Base-by-base conservation (phyloP, 2,113 vertebrate genomes). In the Prinia subflava region DNA sequence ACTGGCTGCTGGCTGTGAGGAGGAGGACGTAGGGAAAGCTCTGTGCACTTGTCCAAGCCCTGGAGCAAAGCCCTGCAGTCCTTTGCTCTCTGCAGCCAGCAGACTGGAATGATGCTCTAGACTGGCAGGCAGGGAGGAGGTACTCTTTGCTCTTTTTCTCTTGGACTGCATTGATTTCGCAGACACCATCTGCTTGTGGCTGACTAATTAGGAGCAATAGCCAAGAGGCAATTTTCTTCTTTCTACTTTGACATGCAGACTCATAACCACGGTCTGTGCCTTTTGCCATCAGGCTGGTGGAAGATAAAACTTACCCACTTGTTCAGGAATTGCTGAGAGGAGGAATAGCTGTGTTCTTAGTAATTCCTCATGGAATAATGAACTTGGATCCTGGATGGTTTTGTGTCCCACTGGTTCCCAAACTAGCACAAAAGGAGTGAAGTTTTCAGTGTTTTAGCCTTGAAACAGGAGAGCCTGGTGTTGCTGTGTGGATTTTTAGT, bases 151-250 rank as follows among this genome's bases (percentile, higher is more conserved):
- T 91, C 91, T 87, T 95, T 92, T 71, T 33, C 49, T 83, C 42
- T 76, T 30, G n/a, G 49, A 30, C 46, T 55, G 75, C 46, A 20
- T 28, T 50, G 62, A 42, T 91, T 96, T 85, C 6, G 25, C 62
- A 91, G 90, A 55, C 71, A 80, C 91, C 91, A 90, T 94, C 93
- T 95, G 93, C 70, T 80, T 68, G 44, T 70, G 67, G 70, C 52
- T 91, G 91, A 83, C 74, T 84, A 64, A 94, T 73, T 42, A 42
- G 75, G 46, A 85, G 70, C 87, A 76, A 78, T 69, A 90, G 87
- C 93, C 84, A 94, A 85, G 76, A 67, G 71, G 63, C 67, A 67
- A 4, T 71, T 75, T 87, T 68, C 76, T 87, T 64, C 27, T 37
- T 57, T 42, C 21, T 68, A 50, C 55, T 9, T 41, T 76, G 69